Conservation (phyloP, 2,888 invertebrate species). For the Eupithecia pulchellata region DNA sequence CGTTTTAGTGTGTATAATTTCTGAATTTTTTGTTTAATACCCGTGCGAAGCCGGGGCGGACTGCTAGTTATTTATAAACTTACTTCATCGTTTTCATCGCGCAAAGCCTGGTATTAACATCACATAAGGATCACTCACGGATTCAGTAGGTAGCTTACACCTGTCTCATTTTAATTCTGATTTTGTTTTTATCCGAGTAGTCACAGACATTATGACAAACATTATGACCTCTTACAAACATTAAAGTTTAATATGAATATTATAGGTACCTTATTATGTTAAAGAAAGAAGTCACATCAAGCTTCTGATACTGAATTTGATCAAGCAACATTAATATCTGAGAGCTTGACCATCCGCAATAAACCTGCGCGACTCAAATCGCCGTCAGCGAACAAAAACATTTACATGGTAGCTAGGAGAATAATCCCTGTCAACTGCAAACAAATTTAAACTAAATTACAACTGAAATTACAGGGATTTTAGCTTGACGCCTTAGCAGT, state of each 20-base stretch:
- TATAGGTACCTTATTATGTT: neutral
- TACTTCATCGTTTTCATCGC: neutral
- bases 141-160: neutral
- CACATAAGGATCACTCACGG: neutral
- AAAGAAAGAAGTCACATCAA: neutral
- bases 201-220: too few species aligned
- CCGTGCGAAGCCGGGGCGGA: too few species aligned
- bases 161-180: too few species aligned
- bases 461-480: neutral
- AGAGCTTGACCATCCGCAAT: neutral
- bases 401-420: neutral
- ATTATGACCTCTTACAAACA: neutral
- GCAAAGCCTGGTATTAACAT: neutral
- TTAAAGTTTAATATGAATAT: neutral
- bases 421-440: neutral
- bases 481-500: neutral
- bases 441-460: neutral
- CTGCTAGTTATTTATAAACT: neutral
- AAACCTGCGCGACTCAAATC: neutral
- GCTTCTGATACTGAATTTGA: neutral
- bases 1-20: too few species aligned
- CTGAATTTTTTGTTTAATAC: too few species aligned
- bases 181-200: too few species aligned
- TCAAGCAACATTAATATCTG: neutral
- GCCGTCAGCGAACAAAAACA: neutral